phyloP scores from a whole-genome alignment of 2,888 invertebrate species.

The Belgica antarctica region DNA sequence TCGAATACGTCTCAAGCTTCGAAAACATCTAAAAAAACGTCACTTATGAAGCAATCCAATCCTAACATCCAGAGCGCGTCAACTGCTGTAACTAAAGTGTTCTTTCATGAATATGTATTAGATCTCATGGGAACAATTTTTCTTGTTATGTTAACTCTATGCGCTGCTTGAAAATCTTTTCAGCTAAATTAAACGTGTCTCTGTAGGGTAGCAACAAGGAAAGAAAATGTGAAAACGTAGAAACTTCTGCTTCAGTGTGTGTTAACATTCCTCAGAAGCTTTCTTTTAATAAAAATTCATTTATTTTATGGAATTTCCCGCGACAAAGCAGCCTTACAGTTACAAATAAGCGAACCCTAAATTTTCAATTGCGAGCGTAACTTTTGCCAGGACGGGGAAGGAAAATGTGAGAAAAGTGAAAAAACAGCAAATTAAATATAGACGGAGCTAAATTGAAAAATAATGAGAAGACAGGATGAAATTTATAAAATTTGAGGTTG shows the following conservation, averaged over 20 bases:
- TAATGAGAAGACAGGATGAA: constrained; percentile 29
- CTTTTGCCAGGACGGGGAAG: not conserved
- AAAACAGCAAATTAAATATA: not conserved
- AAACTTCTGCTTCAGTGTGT: not conserved
- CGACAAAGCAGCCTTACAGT: not conserved
- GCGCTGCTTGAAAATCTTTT: no score
- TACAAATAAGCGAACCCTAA: not conserved
- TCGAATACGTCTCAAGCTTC: no score
- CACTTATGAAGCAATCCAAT: no score
- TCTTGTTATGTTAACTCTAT: no score
- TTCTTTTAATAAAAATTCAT: not conserved
- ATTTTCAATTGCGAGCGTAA: not conserved
- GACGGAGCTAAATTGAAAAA: constrained; percentile 29
- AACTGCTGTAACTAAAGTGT: no score
- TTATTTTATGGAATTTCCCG: constrained; percentile 8
- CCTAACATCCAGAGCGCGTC: no score
- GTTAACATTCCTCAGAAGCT: not conserved
- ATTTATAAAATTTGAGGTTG: not conserved
- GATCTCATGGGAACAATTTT: no score
- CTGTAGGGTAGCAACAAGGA: no score
- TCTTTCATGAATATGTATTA: no score
- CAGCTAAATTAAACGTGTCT: no score
- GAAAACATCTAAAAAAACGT: no score
- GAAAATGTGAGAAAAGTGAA: not conserved
- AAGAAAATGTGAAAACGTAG: not conserved